Evolutionary conservation across 2,797 vertebrate species (phyloP).

Genomic region (Percopsis omiscomaycus): DNA sequence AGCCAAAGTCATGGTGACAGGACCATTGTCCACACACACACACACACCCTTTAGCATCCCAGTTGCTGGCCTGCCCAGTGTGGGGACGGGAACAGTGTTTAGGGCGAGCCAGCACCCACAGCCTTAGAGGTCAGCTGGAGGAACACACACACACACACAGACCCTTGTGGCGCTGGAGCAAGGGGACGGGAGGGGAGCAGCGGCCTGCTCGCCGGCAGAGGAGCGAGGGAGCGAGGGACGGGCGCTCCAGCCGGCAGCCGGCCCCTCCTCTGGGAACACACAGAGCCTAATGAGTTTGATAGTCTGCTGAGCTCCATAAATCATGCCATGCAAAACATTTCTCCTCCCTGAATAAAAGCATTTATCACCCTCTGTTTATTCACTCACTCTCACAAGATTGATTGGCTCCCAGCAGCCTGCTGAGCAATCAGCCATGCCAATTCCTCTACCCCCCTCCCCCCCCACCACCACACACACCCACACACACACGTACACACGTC

Average conservation of each 20-base stretch:
- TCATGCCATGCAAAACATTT: conserved; percentile 99
- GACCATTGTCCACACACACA: conserved; percentile 27
- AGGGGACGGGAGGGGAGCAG: conserved; percentile 43
- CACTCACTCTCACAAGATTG: conserved; percentile 98
- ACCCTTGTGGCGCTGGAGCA: conserved; percentile 42
- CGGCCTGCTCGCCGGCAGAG: conserved; percentile 26
- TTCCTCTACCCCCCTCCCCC: conserved; percentile 66
- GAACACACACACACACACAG: conserved; percentile 30
- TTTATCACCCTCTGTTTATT: conserved; percentile 99
- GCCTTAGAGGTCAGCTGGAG: conserved; percentile 51
- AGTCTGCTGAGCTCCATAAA: conserved; percentile 99
- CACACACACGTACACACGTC: conserved; percentile 44
- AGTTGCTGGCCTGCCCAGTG: conserved; percentile 30
- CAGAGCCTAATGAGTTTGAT: conserved; percentile 99
- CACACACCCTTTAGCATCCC: not conserved
- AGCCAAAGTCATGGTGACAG: conserved; percentile 55
- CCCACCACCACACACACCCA: not conserved
- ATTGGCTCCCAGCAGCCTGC: conserved; percentile 90
- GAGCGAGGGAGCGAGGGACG: conserved; percentile 53
- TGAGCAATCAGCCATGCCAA: conserved; percentile 88
- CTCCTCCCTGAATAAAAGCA: conserved; percentile 99
- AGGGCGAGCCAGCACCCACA: conserved; percentile 33
- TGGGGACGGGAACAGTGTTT: conserved; percentile 35
- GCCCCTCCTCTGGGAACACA: conserved; percentile 92
- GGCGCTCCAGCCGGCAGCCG: conserved; percentile 79